phyloP scores from a whole-genome alignment of 2,888 invertebrate genomes.

The Phaedon cochleariae region DNA sequence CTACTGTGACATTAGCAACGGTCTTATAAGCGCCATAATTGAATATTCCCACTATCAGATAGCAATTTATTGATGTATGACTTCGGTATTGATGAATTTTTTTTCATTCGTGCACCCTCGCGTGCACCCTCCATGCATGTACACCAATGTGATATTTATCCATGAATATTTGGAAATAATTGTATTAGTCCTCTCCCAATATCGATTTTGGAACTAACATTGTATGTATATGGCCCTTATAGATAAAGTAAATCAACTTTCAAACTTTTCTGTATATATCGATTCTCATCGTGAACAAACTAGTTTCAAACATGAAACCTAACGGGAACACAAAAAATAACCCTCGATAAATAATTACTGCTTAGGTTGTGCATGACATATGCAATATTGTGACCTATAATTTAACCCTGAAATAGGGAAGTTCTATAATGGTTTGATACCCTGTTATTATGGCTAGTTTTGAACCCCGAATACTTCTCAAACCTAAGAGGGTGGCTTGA shows the following conservation, averaged over 20 bases:
- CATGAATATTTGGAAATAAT: too few relatives aligned
- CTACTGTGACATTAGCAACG: too few relatives aligned
- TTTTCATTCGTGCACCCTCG: too few relatives aligned
- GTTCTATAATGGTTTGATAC: conserved; percentile 23
- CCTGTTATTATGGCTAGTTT: conserved; percentile 30
- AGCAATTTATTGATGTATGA: too few relatives aligned
- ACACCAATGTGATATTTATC: too few relatives aligned
- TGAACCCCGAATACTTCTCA: conserved; percentile 22
- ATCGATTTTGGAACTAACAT: too few relatives aligned
- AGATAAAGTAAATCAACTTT: conserved; percentile 24
- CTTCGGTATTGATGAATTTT: too few relatives aligned
- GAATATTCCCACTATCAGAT: too few relatives aligned
- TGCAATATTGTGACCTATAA: conserved; percentile 13
- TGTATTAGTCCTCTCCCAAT: too few relatives aligned
- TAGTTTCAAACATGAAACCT: conserved; percentile 26
- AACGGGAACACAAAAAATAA: conserved; percentile 13
- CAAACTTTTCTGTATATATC: conserved; percentile 18
- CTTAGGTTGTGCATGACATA: conserved; percentile 15
- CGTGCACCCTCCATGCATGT: too few relatives aligned
- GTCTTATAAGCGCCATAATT: too few relatives aligned
- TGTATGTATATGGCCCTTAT: too few relatives aligned
- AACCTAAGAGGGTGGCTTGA: background rate
- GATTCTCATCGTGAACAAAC: conserved; percentile 22
- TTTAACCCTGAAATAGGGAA: conserved; percentile 8
- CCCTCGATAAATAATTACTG: conserved; percentile 10